Percentiles rank a stretch among this genome's conserved stretches.
These are phyloP conservation scores for Lepus townsendii DNA, from an alignment of 2,797 vertebrate species.

Conservation along the genomic window DNA sequence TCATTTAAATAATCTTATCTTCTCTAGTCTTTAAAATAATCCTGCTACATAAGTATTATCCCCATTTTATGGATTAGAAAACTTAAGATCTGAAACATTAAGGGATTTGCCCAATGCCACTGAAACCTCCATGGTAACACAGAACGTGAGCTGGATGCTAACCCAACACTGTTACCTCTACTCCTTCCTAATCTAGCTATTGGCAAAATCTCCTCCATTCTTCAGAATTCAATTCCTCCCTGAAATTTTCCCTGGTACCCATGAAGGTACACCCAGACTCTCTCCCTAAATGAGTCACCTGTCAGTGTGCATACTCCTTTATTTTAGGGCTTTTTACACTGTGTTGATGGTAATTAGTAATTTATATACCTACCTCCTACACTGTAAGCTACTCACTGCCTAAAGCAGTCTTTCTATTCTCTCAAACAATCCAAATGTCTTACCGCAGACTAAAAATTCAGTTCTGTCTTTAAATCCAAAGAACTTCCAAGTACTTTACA, in stretches of 20 bases:
- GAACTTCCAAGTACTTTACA: background rate
- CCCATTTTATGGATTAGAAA: slow-evolving; percentile 21
- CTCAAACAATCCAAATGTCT: slow-evolving; percentile 17
- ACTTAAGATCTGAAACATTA: background rate
- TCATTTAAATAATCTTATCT: background rate
- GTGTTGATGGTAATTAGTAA: background rate
- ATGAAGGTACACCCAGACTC: background rate
- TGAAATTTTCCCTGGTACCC: background rate
- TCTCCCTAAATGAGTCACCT: background rate
- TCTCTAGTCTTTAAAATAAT: slow-evolving; percentile 63
- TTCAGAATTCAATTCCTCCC: background rate
- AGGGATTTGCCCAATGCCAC: background rate
- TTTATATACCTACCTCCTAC: background rate
- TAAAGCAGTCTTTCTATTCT: background rate
- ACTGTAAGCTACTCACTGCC: background rate
- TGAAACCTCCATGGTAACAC: background rate
- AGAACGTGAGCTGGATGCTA: background rate
- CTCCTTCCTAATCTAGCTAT: background rate
- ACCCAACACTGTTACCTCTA: background rate
- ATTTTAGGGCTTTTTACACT: background rate
- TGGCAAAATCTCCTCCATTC: background rate
- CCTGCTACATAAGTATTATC: slow-evolving; percentile 1
- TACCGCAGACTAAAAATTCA: slow-evolving; percentile 9
- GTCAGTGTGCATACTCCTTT: background rate
- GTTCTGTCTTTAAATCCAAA: slow-evolving; percentile 18